Base-by-base conservation (phyloP, 2,113 vertebrate species). In the Todiramphus saurophagus region DNA sequence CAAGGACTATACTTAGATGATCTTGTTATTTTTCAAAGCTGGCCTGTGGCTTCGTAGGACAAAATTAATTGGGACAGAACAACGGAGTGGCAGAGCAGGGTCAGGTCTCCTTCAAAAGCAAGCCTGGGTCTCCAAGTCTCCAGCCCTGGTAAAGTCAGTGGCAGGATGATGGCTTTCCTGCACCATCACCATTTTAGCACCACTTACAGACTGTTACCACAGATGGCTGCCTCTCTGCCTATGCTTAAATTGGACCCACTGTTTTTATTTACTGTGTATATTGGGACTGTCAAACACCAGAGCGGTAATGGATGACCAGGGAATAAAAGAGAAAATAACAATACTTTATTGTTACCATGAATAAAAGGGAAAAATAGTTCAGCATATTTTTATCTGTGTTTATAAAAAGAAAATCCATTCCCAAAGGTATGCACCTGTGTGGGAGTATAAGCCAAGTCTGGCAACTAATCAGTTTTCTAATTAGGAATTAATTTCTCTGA, bases 401-500 rank as follows among this genome's bases (percentile, higher is more conserved):
- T 72, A 63, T 37, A 63, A 84, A 87, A 70, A 73, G 60, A 70
- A 89, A 93, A 91, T 59, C 60, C 46, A 75, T 5, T 7, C 69
- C 19, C 60, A 81, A 46, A 91, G 23, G 62, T 41, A 81, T 41
- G 37, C 37, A 89, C 13, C 74, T 79, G 35, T 35, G 17, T 39
- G 25, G n/a, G 20, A 73, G 30, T 35, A 70, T 30, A 67, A 89
- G 37, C n/a, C 41, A 82, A 37, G 66, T 56, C 67, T 72, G 84
- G 56, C 53, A 82, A 48, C 23, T 30, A 82, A 51, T 56, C 39
- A 33, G 16, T 80, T 83, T 83, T 89, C 44, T 73, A 86, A 83
- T 77, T 66, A 93, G 62, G 37, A 82, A 84, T 84, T 90, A 43
- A 66, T 86, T 92, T 92, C 53, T 92, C 64, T 63, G 43, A 90